Conservation (phyloP, 2,113 vertebrate genomes). For the Rhodinocichla rosea region DNA sequence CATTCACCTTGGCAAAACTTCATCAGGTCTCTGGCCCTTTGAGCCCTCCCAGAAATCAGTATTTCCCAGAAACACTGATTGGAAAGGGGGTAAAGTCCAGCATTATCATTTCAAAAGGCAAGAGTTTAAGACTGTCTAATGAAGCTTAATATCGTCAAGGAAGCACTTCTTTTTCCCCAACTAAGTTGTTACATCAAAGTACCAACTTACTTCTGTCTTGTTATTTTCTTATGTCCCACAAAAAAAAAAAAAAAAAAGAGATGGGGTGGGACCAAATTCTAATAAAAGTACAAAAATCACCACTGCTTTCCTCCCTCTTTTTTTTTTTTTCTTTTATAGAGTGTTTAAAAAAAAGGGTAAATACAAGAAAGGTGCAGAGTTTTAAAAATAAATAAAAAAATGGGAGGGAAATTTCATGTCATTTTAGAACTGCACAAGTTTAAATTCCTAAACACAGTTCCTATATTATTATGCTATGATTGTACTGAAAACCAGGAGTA, state of each 20-base stretch:
- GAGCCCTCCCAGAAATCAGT: neutral
- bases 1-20: neutral
- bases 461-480: neutral
- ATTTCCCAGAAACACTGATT: neutral
- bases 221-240: neutral
- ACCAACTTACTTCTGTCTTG: neutral
- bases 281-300: neutral
- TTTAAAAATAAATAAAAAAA: neutral
- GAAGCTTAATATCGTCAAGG: neutral
- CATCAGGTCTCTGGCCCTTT: neutral
- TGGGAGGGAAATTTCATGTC: neutral
- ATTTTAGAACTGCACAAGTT: neutral
- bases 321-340: neutral
- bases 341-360: neutral
- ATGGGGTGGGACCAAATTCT: rapidly evolving
- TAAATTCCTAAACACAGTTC: neutral
- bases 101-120: neutral
- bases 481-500: neutral
- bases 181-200: neutral
- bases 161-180: neutral
- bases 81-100: neutral
- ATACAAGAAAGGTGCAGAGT: neutral
- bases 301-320: neutral
- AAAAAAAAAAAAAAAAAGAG: neutral
- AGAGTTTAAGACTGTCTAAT: neutral